Base-by-base conservation (phyloP, 92 coral and sea anemone genomes). In the Diadumene lineata region DNA sequence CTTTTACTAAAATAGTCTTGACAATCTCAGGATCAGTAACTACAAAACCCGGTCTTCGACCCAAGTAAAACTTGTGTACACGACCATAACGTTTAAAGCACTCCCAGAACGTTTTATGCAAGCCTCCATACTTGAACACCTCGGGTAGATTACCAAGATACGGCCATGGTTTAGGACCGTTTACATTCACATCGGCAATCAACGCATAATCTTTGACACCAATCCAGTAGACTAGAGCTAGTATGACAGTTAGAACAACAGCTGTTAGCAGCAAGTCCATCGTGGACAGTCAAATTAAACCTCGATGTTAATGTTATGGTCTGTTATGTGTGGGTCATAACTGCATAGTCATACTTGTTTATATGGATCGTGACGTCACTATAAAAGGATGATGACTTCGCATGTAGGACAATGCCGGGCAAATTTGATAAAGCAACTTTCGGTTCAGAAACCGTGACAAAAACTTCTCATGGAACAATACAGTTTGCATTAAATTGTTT, bases 11-110 rank as follows among this genome's bases (percentile, higher is more conserved):
- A 18, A 88, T 80, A 33, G 80, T 80, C 56, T 73, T 88, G 57
- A 84, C 46, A 0, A 88, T 88, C 34, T 88, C 93, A 0, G 93
- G 84, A 34, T 88, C 93, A 24, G 68, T n/a, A 1, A 88, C 86
- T 15, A 68, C 81, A 44, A 88, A 61, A 15, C 66, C 29, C 16
- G 89, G 78, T 1, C 77, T 34, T 56, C 89, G 26, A 16, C 86
- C 93, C 1, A 80, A 3, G 70, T 77, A 88, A 62, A 84, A 56
- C 81, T 72, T 88, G 55, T 84, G 80, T 0, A 84, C 89, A 9
- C 86, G 87, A 34, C 93, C 93, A 31, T 75, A 88, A 53, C 85
- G 85, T 55, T 76, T 76, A 78, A 80, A 84, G 77, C 75, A 88
- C 50, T 58, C 71, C 66, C 78, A 17, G 9, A 88, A 50, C 89